These are phyloP conservation scores for Drosophila bocqueti DNA, from an alignment of 1,140 invertebrate genomes.

Conservation along the genomic window DNA sequence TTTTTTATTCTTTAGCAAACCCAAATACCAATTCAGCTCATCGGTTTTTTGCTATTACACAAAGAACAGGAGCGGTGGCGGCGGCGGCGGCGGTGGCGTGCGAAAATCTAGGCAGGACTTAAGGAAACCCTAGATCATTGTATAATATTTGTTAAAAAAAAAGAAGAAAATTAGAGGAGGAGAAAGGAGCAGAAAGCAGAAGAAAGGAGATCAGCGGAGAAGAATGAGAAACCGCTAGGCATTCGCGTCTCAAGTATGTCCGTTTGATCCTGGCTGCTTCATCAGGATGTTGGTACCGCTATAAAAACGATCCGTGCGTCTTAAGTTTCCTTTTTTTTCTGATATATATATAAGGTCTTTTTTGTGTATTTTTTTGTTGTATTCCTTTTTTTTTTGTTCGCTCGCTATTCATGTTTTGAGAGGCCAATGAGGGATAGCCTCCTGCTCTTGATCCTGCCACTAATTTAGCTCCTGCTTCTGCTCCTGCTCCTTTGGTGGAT, in stretches of 20 bases:
- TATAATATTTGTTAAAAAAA: slow-evolving; percentile 69
- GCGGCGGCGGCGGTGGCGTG: slow-evolving; percentile 21
- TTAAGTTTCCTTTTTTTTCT: slow-evolving; percentile 70
- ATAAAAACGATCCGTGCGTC: slow-evolving; percentile 73
- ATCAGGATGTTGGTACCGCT: slow-evolving; percentile 81
- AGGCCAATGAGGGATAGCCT: slow-evolving; percentile 47
- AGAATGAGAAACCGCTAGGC: slow-evolving; percentile 68
- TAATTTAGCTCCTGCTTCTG: not conserved
- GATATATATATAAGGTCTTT: not conserved
- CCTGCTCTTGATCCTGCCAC: not conserved
- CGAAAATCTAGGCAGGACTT: slow-evolving; percentile 26
- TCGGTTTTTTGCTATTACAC: slow-evolving; percentile 27
- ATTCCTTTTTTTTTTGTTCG: not conserved
- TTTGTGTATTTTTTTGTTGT: slow-evolving; percentile 1
- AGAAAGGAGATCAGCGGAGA: slow-evolving; percentile 17
- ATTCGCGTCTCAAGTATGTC: slow-evolving; percentile 73
- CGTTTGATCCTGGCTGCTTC: slow-evolving; percentile 59
- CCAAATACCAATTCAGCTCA: slow-evolving; percentile 19
- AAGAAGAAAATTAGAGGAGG: slow-evolving; percentile 9
- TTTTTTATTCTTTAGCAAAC: slow-evolving; percentile 5
- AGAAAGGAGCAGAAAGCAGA: slow-evolving; percentile 14
- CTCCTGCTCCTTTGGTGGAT: slow-evolving; percentile 46
- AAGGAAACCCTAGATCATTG: slow-evolving; percentile 63
- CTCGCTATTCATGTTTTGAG: slow-evolving; percentile 20
- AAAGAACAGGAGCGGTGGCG: slow-evolving; percentile 22